Evolutionary conservation across 2,113 vertebrate genomes (phyloP).

Genomic region (Heteronetta atricapilla): DNA sequence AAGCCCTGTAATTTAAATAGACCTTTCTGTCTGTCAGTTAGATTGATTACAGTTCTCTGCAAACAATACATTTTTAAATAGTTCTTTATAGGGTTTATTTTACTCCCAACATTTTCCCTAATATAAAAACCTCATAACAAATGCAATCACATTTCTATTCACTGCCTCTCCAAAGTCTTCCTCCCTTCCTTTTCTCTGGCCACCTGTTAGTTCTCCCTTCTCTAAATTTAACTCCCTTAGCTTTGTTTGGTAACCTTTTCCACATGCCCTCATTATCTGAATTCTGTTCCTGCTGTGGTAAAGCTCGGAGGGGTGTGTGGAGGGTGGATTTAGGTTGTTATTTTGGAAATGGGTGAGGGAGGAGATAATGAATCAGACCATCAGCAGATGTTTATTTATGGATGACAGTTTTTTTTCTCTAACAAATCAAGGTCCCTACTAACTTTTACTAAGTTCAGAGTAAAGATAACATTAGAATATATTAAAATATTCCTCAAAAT

Average conservation of each 20-base stretch:
- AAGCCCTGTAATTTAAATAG: constrained; percentile 52
- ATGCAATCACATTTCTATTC: constrained; percentile 61
- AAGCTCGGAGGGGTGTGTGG: not conserved
- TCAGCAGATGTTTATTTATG: constrained; percentile 49
- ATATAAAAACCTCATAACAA: constrained; percentile 29
- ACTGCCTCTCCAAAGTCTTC: constrained; percentile 41
- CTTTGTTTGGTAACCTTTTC: constrained; percentile 61
- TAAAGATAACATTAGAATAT: not conserved
- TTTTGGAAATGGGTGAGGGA: constrained; percentile 31
- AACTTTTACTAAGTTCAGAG: not conserved
- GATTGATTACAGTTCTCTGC: constrained; percentile 56
- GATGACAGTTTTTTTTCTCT: not conserved
- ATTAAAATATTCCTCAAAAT: not conserved
- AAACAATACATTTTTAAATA: constrained; percentile 57
- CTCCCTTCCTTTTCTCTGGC: constrained; percentile 44
- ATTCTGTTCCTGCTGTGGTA: constrained; percentile 57
- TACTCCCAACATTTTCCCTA: constrained; percentile 38
- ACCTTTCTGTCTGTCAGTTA: constrained; percentile 56
- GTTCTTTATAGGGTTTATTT: constrained; percentile 49
- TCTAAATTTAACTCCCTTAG: constrained; percentile 42
- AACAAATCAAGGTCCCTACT: constrained; percentile 11
- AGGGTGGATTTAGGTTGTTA: constrained; percentile 23
- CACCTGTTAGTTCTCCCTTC: constrained; percentile 59
- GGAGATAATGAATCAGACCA: constrained; percentile 36
- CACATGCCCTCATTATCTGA: constrained; percentile 56